These are phyloP conservation scores for Scomber colias DNA, from an alignment of 2,113 vertebrate genomes.

Conservation along the genomic window DNA sequence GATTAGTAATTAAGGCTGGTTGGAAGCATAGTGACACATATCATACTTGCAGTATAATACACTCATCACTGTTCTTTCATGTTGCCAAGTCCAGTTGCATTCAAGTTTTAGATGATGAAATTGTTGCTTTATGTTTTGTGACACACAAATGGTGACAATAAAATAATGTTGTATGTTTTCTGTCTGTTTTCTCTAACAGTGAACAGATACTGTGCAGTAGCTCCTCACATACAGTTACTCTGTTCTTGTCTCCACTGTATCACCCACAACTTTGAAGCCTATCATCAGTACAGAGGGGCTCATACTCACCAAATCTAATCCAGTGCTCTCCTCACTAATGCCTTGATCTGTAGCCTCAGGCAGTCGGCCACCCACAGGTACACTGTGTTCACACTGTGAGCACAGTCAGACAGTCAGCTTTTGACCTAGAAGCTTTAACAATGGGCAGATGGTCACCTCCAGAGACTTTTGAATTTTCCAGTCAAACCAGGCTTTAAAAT, in stretches of 20 bases:
- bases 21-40: background rate
- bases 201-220: background rate
- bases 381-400: slow-evolving; percentile 8
- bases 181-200: background rate
- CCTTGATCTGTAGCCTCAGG: slow-evolving; percentile 26
- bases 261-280: background rate
- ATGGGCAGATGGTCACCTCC: background rate
- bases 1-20: background rate
- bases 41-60: background rate
- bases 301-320: slow-evolving; percentile 3
- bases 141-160: background rate
- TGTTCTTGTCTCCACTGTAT: background rate
- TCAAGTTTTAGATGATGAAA: background rate
- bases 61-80: background rate
- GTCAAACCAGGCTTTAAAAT: background rate
- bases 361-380: slow-evolving; percentile 2
- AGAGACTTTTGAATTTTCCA: background rate
- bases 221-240: background rate
- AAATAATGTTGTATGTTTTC: background rate
- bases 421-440: slow-evolving; percentile 4
- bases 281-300: background rate
- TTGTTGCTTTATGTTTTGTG: background rate
- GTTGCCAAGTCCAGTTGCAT: background rate
- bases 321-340: background rate
- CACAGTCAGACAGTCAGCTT: background rate